Conservation (phyloP, 2,113 vertebrate species). For the Mustelus asterias region DNA sequence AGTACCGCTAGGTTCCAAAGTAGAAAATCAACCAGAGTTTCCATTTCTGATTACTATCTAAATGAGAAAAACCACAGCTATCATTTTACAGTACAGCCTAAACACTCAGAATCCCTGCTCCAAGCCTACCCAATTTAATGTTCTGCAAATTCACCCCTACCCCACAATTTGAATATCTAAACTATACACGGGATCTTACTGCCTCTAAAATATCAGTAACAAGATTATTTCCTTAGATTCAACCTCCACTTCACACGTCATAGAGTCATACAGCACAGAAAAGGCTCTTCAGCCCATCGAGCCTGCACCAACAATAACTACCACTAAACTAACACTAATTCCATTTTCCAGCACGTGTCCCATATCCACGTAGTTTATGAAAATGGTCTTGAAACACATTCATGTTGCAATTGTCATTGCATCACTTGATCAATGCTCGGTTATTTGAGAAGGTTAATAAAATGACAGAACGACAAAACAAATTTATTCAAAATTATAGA, state of each 20-base stretch:
- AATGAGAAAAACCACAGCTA: background rate
- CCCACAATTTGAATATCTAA: background rate
- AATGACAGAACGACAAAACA: background rate
- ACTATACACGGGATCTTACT: background rate
- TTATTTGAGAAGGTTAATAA: constrained; percentile 21
- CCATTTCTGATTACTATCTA: background rate
- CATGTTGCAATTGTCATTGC: background rate
- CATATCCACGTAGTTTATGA: too few species aligned
- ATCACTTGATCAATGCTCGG: background rate
- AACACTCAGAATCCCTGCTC: background rate
- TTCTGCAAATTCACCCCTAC: background rate
- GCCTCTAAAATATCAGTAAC: background rate
- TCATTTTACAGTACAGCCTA: background rate
- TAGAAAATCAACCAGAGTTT: background rate
- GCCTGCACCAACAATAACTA: too few species aligned
- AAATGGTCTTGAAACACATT: too few species aligned
- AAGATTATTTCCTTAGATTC: background rate
- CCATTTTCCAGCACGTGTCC: too few species aligned
- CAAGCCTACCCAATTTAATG: background rate
- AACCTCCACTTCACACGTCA: background rate
- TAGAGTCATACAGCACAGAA: too few species aligned
- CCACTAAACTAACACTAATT: too few species aligned
- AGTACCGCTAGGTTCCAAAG: background rate
- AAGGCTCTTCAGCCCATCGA: too few species aligned
- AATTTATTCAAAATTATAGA: background rate